A percentile compares a stretch with the other conserved stretches of the same genome.
Conservation (phyloP, 2,888 invertebrate species). For the Amorpha juglandis region DNA sequence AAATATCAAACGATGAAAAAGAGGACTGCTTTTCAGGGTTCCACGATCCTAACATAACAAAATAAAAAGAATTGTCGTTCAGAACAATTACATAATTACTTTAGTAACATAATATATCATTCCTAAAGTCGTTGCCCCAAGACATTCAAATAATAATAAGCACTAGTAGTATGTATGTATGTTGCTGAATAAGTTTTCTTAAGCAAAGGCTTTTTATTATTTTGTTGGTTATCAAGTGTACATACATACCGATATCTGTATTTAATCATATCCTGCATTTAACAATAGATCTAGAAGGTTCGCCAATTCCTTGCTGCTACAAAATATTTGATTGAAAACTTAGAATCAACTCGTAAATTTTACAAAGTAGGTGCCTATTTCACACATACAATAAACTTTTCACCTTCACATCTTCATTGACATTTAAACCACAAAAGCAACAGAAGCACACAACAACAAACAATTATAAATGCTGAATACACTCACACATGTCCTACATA, state of each 20-base stretch:
- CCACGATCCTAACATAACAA: too few relatives aligned
- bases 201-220: too few relatives aligned
- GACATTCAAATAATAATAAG: neutral
- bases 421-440: conserved; percentile 14
- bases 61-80: too few relatives aligned
- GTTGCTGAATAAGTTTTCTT: too few relatives aligned
- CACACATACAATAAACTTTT: neutral
- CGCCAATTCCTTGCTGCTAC: neutral
- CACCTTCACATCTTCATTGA: conserved; percentile 9
- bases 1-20: too few relatives aligned
- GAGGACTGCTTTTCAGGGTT: too few relatives aligned
- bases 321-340: neutral
- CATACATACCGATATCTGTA: too few relatives aligned
- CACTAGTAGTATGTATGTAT: too few relatives aligned
- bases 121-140: neutral
- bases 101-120: too few relatives aligned
- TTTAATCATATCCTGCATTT: too few relatives aligned
- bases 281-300: neutral
- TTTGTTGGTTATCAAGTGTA: too few relatives aligned
- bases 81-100: too few relatives aligned
- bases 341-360: neutral
- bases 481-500: conserved; percentile 6
- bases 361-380: neutral
- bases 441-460: conserved; percentile 15
- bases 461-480: conserved; percentile 2